Conservation (phyloP, 2,797 vertebrate genomes). For the Manis pentadactyla region DNA sequence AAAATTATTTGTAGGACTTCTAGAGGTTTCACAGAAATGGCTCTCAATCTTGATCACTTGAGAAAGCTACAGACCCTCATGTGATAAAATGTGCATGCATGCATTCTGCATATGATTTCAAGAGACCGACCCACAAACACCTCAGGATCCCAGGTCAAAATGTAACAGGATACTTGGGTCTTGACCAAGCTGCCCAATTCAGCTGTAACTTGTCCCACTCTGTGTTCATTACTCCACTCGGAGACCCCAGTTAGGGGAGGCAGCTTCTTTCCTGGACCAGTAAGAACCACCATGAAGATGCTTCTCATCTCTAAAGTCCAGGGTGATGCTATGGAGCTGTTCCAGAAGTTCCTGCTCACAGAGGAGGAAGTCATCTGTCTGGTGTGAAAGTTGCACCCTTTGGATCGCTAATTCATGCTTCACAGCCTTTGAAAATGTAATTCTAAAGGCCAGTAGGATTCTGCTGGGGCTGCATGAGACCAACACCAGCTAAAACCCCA, state of each 20-base stretch:
- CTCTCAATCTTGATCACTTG: neutral
- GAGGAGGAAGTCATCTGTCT: neutral
- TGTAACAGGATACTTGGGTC: neutral
- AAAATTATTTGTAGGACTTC: neutral
- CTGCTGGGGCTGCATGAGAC: neutral
- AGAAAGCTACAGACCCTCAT: neutral
- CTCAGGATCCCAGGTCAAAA: neutral
- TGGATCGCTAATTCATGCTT: neutral
- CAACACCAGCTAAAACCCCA: too few species aligned
- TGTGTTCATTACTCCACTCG: neutral
- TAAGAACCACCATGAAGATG: neutral
- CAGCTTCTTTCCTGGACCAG: neutral
- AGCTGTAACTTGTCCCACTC: neutral
- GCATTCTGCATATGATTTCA: neutral
- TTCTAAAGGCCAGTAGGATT: neutral
- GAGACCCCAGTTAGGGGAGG: neutral
- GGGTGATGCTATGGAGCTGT: neutral
- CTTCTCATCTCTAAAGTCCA: neutral
- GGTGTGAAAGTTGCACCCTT: neutral
- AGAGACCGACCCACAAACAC: neutral
- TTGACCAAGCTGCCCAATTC: neutral
- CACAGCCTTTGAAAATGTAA: neutral
- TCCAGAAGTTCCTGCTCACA: neutral
- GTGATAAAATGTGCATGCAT: accelerated
- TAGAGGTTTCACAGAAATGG: neutral